Conservation (phyloP, 2,888 invertebrate genomes). For the Chloromyia formosa region DNA sequence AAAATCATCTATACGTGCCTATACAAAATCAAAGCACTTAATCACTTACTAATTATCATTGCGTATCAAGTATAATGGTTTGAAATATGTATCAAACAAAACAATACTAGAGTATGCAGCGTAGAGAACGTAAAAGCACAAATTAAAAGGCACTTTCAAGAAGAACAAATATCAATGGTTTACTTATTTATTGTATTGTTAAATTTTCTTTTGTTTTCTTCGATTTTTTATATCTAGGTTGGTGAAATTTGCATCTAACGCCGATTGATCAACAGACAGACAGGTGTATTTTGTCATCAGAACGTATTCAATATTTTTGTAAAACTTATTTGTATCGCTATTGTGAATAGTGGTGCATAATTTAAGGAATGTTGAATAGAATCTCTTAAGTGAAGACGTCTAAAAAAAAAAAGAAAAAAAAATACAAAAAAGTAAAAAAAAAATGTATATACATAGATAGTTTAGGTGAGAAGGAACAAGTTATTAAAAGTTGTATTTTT, state of each 20-base stretch:
- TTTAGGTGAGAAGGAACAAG: no score
- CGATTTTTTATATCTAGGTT: background rate
- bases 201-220: background rate
- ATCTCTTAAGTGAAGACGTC: constrained; percentile 18
- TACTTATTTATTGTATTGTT: background rate
- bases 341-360: background rate
- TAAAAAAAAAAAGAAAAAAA: constrained; percentile 20
- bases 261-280: no score
- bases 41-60: no score
- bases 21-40: no score
- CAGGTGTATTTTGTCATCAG: no score
- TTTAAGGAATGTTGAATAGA: constrained; percentile 37
- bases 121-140: constrained; percentile 33
- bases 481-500: no score
- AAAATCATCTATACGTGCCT: no score
- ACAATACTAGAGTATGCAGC: no score
- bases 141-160: constrained; percentile 38
- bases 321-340: background rate
- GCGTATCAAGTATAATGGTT: no score
- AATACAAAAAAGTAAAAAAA: background rate
- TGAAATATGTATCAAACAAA: no score
- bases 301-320: background rate
- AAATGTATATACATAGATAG: no score
- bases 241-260: background rate
- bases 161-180: constrained; percentile 17